These are phyloP conservation scores for Acrocyrtus sp. DNA, from an alignment of 2,888 invertebrate genomes.

Conservation along the genomic window DNA sequence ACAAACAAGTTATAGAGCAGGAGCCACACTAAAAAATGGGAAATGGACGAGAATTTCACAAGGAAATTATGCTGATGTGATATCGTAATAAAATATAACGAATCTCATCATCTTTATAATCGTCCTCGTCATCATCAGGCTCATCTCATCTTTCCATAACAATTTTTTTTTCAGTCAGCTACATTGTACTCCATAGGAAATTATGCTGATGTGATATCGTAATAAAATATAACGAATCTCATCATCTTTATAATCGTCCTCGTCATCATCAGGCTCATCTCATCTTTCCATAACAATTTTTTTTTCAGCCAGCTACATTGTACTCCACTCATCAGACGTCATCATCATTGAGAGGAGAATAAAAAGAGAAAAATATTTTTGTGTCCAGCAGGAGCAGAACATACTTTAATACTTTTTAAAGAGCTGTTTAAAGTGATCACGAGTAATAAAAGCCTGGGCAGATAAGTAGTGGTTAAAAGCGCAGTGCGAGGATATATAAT, in stretches of 20 bases:
- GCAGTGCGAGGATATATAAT: conserved; percentile 21
- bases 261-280: conserved; percentile 28
- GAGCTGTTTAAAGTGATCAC: conserved; percentile 43
- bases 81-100: conserved; percentile 52
- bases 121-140: conserved; percentile 41
- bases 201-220: conserved; percentile 50
- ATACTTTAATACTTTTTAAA: conserved; percentile 41
- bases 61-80: conserved; percentile 46
- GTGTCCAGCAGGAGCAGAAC: conserved; percentile 21
- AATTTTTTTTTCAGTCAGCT: no score
- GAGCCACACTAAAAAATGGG: background rate
- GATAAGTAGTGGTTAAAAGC: conserved; percentile 1
- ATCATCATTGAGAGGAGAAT: conserved; percentile 28
- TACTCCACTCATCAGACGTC: no score
- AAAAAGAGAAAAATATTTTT: conserved; percentile 16
- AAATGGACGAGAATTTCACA: conserved; percentile 18
- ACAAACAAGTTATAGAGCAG: conserved; percentile 15
- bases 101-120: conserved; percentile 46
- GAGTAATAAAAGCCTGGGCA: conserved; percentile 45
- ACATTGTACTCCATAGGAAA: no score
- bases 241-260: conserved; percentile 33
- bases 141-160: no score
- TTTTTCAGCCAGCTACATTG: conserved; percentile 26
- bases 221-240: conserved; percentile 52
- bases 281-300: conserved; percentile 17